phyloP scores from a whole-genome alignment of 92 coral and sea anemone genomes.

The Actinernus sp. region DNA sequence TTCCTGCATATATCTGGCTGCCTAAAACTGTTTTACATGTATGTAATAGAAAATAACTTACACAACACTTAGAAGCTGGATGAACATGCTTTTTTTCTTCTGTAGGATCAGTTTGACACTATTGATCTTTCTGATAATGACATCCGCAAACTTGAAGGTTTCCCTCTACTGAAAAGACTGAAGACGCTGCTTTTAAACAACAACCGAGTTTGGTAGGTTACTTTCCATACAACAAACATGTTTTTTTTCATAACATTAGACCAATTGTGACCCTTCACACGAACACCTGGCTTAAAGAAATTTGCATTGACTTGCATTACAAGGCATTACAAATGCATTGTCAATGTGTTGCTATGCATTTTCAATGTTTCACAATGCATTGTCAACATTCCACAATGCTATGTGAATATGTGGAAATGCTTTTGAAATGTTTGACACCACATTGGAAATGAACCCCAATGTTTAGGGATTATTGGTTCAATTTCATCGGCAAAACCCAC shows the following conservation, averaged over 20 bases:
- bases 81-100: too few relatives aligned
- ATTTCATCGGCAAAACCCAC: too few relatives aligned
- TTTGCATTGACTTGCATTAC: not conserved
- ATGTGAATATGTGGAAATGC: not conserved
- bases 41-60: too few relatives aligned
- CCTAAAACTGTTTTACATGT: too few relatives aligned
- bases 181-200: slow-evolving; percentile 86
- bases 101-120: slow-evolving; percentile 98
- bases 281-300: too few relatives aligned
- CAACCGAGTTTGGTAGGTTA: slow-evolving; percentile 94
- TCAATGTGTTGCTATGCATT: not conserved
- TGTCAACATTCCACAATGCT: too few relatives aligned
- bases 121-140: slow-evolving; percentile 97
- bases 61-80: too few relatives aligned
- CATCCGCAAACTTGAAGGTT: slow-evolving; percentile 95
- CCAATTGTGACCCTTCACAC: not conserved
- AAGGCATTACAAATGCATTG: not conserved
- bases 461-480: too few relatives aligned
- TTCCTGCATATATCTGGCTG: too few relatives aligned
- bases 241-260: too few relatives aligned
- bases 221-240: not conserved
- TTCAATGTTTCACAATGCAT: too few relatives aligned
- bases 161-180: slow-evolving; percentile 87
- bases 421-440: not conserved
- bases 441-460: too few relatives aligned